Evolutionary conservation across 1,140 invertebrate genomes (phyloP), one percentile per base, ranked within the genome.

Genomic region (Bombus confusus): DNA sequence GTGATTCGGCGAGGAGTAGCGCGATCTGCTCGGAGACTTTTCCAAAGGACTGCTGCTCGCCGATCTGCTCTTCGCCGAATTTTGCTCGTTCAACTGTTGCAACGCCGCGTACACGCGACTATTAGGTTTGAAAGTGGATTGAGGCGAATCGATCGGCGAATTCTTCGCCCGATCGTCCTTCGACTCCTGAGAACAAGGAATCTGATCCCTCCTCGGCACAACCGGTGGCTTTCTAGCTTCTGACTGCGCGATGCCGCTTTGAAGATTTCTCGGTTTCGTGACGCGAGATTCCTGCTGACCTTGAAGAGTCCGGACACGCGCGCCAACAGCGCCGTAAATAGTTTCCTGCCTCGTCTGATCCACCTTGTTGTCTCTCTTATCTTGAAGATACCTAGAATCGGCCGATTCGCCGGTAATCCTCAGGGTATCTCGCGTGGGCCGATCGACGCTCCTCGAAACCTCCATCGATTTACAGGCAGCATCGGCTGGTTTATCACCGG

Each of bases 121-220:
- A 68, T 87, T 89, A 2, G 92, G 91, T 22, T 92, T 93, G 76
- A 91, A 93, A 15, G 86, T 92, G 12, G 92, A 92, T 8, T 80
- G 86, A 66, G 82, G 71, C 25, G 82, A 34, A 5, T 66, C 41
- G 34, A 78, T 43, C 57, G 80, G 25, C 8, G 37, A 71, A 28
- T 15, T 12, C 39, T 34, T 86, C 6, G 15, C 15, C 6, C 39
- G 64, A 18, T 66, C 81, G 39, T 86, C 52, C 3, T 52, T 82
- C 3, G 22, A 0, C 3, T 88, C 83, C 57, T 73, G 79, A 3
- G 62, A 3, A 18, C 47, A n/a, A 57, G n/a, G 25, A 52, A 74
- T 41, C 59, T 64, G 28, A n/a, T 66, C 66, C 76, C 41, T 80
- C 62, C 74, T 80, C 25, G 88, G 85, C 0, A 85, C n/a, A 12